Conservation (phyloP, 2,888 invertebrate genomes). For the Axea sp. region DNA sequence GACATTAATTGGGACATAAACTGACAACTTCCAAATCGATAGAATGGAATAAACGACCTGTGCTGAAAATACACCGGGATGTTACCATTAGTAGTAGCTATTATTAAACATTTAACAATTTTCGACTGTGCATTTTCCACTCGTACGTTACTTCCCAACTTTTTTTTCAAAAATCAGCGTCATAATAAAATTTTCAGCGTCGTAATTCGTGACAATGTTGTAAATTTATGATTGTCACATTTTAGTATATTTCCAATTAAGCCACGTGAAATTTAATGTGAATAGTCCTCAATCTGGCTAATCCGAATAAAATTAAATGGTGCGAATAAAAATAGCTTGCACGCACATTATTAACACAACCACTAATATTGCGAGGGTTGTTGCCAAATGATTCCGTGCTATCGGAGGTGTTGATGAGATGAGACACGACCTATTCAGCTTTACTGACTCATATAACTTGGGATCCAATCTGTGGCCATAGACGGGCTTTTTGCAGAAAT, state of each 20-base stretch:
- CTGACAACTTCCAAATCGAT: conserved; percentile 57
- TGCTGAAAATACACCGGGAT: conserved; percentile 31
- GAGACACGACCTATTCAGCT: conserved; percentile 38
- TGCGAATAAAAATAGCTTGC: no score
- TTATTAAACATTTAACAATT: conserved; percentile 35
- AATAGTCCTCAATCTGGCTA: no score
- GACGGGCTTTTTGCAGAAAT: conserved; percentile 41
- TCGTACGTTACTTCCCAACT: conserved; percentile 5
- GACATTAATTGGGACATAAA: conserved; percentile 60
- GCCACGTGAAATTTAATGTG: no score
- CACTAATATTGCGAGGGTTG: conserved; percentile 13
- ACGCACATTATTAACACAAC: no score
- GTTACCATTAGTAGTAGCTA: conserved; percentile 20
- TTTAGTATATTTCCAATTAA: no score
- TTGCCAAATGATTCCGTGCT: conserved; percentile 24
- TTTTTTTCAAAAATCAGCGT: no score
- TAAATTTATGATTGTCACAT: no score
- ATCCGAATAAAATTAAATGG: no score
- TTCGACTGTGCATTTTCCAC: conserved; percentile 2
- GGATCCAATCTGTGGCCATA: conserved; percentile 51
- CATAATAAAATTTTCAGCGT: no score
- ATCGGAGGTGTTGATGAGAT: conserved; percentile 37
- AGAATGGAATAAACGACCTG: conserved; percentile 32
- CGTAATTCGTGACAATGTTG: no score
- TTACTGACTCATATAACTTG: conserved; percentile 52